Evolutionary conservation across 2,888 invertebrate genomes (phyloP).

Genomic region (Heteromurus nitidus): DNA sequence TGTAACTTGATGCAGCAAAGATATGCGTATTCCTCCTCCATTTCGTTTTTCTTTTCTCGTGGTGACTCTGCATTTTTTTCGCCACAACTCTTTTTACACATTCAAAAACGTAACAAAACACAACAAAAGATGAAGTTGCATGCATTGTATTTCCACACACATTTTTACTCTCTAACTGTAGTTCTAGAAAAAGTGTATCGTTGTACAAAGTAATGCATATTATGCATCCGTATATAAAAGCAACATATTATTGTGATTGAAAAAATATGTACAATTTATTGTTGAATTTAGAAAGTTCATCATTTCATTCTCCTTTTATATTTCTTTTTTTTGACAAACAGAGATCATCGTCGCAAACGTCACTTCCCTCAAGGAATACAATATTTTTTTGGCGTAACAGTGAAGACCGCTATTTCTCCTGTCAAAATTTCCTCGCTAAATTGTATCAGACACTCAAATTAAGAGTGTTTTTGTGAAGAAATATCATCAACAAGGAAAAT

Average conservation of each 20-base stretch:
- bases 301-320: background rate
- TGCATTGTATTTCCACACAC: too few species aligned
- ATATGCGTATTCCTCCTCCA: too few species aligned
- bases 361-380: background rate
- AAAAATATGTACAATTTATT: slow-evolving; percentile 53
- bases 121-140: too few species aligned
- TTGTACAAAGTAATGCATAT: background rate
- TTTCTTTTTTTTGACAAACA: slow-evolving; percentile 28
- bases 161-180: slow-evolving; percentile 28
- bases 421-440: too few species aligned
- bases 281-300: slow-evolving; percentile 59
- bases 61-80: slow-evolving; percentile 35
- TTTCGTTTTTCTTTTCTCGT: too few species aligned
- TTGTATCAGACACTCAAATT: background rate
- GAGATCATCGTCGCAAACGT: slow-evolving; percentile 37
- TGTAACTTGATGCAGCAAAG: slow-evolving; percentile 4
- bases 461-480: too few species aligned
- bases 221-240: too few species aligned
- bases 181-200: background rate
- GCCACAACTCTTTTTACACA: background rate
- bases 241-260: slow-evolving; percentile 9
- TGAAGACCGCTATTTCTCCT: too few species aligned
- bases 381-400: too few species aligned
- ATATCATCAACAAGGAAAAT: too few species aligned
- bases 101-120: slow-evolving; percentile 1